Evolutionary conservation across 2,113 vertebrate genomes (phyloP).

Genomic region (Accipiter cooperii): DNA sequence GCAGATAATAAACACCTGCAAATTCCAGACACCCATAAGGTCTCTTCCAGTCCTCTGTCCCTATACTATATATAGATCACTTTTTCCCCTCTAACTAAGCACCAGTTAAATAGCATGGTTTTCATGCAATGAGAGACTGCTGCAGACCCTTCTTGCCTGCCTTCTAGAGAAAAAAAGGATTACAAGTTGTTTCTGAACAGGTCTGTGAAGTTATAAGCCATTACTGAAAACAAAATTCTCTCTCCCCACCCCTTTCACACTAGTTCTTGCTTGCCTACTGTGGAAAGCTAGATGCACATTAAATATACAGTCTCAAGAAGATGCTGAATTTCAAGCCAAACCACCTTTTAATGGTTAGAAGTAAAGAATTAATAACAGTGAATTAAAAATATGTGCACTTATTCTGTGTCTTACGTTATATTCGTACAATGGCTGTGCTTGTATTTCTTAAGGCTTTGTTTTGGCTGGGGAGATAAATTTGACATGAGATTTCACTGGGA

Average conservation of each 20-base stretch:
- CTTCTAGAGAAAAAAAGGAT: background rate
- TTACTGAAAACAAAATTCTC: background rate
- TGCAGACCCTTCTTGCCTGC: background rate
- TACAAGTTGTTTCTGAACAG: background rate
- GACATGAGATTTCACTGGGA: background rate
- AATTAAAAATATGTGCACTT: constrained; percentile 4
- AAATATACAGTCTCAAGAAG: background rate
- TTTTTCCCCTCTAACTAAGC: background rate
- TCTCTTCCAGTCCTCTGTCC: background rate
- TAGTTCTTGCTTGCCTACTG: constrained; percentile 22
- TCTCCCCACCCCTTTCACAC: constrained; percentile 10
- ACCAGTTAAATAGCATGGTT: background rate
- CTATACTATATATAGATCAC: background rate
- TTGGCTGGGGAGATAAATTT: background rate
- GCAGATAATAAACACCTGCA: background rate
- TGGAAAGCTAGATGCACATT: background rate
- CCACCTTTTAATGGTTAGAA: constrained; percentile 6
- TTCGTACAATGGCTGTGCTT: background rate
- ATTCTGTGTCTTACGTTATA: background rate
- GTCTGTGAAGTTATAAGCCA: background rate
- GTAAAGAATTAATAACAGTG: constrained; percentile 9
- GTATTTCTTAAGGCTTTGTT: background rate
- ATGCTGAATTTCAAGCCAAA: constrained; percentile 39
- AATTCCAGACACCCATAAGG: background rate
- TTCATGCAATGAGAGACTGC: background rate